phyloP scores from a whole-genome alignment of 2,888 invertebrate species.

The Norana najaformis region DNA sequence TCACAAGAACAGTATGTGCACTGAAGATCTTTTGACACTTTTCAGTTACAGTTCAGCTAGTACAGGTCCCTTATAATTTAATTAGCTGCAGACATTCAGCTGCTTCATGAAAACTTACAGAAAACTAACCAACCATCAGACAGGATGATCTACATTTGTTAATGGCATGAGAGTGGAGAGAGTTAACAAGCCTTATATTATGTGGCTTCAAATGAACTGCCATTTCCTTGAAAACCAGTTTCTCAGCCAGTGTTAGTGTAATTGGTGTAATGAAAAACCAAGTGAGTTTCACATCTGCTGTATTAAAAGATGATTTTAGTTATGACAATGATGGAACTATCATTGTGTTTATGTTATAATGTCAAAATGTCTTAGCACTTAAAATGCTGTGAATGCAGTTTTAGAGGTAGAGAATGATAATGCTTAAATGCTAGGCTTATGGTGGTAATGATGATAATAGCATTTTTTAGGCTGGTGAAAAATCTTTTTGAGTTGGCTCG shows the following conservation, averaged over 20 bases:
- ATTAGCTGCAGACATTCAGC: neutral
- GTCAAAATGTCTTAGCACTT: too few species aligned
- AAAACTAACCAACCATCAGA: constrained; percentile 2
- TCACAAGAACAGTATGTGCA: neutral
- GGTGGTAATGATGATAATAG: neutral
- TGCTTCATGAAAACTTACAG: neutral
- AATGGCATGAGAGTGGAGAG: neutral
- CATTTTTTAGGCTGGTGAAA: constrained; percentile 67
- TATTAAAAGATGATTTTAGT: too few species aligned
- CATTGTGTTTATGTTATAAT: too few species aligned
- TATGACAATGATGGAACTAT: too few species aligned
- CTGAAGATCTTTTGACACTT: neutral
- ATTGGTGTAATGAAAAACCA: too few species aligned
- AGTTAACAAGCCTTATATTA: neutral
- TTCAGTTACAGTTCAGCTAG: neutral
- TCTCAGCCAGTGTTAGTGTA: neutral
- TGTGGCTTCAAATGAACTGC: neutral
- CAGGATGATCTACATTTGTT: neutral
- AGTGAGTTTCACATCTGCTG: too few species aligned
- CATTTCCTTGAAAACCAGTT: neutral
- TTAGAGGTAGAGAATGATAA: too few species aligned
- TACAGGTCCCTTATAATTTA: neutral
- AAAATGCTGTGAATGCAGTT: too few species aligned
- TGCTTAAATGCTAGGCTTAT: too few species aligned
- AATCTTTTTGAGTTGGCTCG: constrained; percentile 93